These are phyloP conservation scores for Nannoperca australis DNA, from an alignment of 2,797 vertebrate genomes.

Conservation along the genomic window DNA sequence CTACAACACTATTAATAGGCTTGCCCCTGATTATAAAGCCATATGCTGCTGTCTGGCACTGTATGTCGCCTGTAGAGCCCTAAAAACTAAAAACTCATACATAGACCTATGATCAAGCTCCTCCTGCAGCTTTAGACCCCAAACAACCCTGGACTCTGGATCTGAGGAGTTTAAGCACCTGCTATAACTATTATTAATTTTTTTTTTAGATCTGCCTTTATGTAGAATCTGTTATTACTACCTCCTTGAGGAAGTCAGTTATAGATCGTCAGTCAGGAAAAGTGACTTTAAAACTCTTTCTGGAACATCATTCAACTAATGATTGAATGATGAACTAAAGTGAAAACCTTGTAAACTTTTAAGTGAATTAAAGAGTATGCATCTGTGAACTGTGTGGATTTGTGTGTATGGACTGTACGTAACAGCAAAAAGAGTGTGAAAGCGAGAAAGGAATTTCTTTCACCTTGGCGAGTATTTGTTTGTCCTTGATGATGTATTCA, in stretches of 20 bases:
- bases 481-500: constrained; percentile 99
- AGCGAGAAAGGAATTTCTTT: neutral
- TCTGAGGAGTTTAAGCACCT: too few species aligned
- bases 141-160: too few species aligned
- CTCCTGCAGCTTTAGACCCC: neutral
- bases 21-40: neutral
- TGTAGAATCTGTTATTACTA: neutral
- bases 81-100: neutral
- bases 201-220: neutral
- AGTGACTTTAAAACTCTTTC: neutral
- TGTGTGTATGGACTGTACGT: neutral
- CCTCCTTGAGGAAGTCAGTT: neutral
- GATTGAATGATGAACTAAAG: neutral
- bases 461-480: constrained; percentile 98
- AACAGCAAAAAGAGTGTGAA: neutral
- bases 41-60: neutral
- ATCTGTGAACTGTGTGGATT: neutral
- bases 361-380: neutral
- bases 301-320: neutral
- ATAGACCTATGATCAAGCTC: neutral
- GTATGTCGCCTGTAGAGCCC: neutral
- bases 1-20: neutral
- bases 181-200: neutral
- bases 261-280: neutral
- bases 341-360: neutral